Evolutionary conservation across 2,888 invertebrate species (phyloP), one percentile per base, ranked within the genome.

Genomic region (Macrophya alboannulata): DNA sequence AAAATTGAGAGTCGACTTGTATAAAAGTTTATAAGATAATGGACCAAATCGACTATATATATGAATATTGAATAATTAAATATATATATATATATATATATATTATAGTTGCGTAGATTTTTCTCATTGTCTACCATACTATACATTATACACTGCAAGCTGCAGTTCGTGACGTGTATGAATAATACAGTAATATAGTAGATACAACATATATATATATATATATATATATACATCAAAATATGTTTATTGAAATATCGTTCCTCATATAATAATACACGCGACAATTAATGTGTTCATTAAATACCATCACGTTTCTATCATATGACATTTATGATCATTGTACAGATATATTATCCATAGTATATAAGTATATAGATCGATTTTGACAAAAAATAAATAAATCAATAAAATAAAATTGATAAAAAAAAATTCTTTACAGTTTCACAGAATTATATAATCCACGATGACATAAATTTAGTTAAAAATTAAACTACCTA

Each of bases 1-100:
- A 77, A 37, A 55, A 43, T 40, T 40, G 25, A 31, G 8, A 55
- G 17, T 51, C 55, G 31, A 37, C 55, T 21, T 74, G 43, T 45
- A 45, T 74, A 31, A 45, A 45, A 37, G 77, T 51, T 48, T 31
- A 43, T 77, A 37, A 62, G 81, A 59, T 81, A 81, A 81, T 62
- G 81, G 81, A 81, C 81, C 81, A 81, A 81, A 81, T 81, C 59
- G 81, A 81, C 81, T 81, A 51, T 55, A 68, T 21, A 12, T 37
- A 31, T 31, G n/a, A n/a, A 31, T 37, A 21, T 59, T 77, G n/a
- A 45, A 6, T 51, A 12, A 8, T 2, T 51, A 4, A 25, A 31
- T 17, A 37, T 6, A 21, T 12, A 43, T 45, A 71, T 48, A 12
- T 48, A 48, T 4, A 48, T 9, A 12, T 48, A 48, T 65, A 6